Evolutionary conservation across 2,888 invertebrate genomes (phyloP), one percentile per base, ranked within the genome.

Genomic region (Drosophila aldrichi): DNA sequence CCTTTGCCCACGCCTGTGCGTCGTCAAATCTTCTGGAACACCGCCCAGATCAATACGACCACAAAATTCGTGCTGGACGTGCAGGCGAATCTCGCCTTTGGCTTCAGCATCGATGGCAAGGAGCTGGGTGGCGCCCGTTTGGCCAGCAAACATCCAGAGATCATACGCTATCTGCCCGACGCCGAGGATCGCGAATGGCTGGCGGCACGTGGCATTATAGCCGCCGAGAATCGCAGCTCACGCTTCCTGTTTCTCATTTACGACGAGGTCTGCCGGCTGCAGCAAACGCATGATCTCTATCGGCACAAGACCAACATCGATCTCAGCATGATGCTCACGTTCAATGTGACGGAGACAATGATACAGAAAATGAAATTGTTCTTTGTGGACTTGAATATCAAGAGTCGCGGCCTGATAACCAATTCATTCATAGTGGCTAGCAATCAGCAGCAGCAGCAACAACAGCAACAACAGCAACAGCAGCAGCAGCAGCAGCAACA

Each of bases 131-230:
- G 77, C n/a, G 64, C 81, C 1, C 92, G 95, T 25, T 87, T 95
- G 16, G 95, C 95, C 67, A 94, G 94, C 63, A 95, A 95, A 84
- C 95, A 95, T 92, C 95, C 95, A 0, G 95, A 95, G 71, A 90
- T 95, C 22, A 95, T 95, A 85, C 95, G 95, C 20, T 95, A 95
- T 90, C 93, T 94, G 44, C 95, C 95, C 14, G 95, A 95, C 89
- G 94, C 94, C 25, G 95, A 95, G 86, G 95, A 95, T 89, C 95
- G 95, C 59, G 94, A 95, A 52, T 95, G 95, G 95, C 89, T 95
- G 48, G 93, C 94, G 59, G 94, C 94, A 43, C 94, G 95, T 65
- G 94, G 94, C 67, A 93, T 95, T 68, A 95, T 95, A 93, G 94
- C 95, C 1, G 93, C 94, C 9, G 94, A 94, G 54, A 95, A 95